Evolutionary conservation across 2,888 invertebrate species (phyloP), one percentile per base, ranked within the genome.

Genomic region (Acheta domesticus): DNA sequence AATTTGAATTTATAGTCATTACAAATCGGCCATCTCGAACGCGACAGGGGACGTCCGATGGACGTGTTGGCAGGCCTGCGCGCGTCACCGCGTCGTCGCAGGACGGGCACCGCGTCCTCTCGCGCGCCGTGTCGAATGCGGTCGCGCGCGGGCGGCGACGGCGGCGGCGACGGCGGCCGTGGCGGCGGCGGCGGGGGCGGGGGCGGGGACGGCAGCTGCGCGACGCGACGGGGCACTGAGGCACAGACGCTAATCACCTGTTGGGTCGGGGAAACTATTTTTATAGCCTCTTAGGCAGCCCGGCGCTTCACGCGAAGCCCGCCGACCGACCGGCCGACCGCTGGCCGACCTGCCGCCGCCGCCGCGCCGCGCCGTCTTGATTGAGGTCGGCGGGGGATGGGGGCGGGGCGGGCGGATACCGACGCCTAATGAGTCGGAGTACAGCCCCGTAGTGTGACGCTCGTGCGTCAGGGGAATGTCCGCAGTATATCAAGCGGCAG

Each of bases 221-320:
- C 11, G 62, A n/a, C 16, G 62, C 11, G 62, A n/a, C 62, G 62
- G 16, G 62, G 16, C 36, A 36, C 5, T 3, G 36, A 36, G 36
- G 36, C 36, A 36, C 36, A 36, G 36, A 36, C 36, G 36, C 62
- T 62, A 62, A 62, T 62, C 62, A 62, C 62, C 62, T 62, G 62
- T 62, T 62, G 16, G 62, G 62, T 62, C 62, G 62, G 62, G 62
- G 62, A n/a, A 62, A 62, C 62, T 62, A 62, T 62, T 62, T 62
- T 62, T 62, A 62, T 62, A 62, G 62, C 62, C 62, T 62, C 62
- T 62, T 62, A 62, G 62, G 62, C 62, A 62, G 14, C n/a, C n/a
- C 16, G 62, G 62, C 14, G 62, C 62, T 62, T 62, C 62, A n/a
- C 62, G 62, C 62, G 62, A 36, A 36, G 36, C 36, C 36, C 36